phyloP scores from a whole-genome alignment of 2,797 vertebrate species.

The Ambastaia sidthimunki region DNA sequence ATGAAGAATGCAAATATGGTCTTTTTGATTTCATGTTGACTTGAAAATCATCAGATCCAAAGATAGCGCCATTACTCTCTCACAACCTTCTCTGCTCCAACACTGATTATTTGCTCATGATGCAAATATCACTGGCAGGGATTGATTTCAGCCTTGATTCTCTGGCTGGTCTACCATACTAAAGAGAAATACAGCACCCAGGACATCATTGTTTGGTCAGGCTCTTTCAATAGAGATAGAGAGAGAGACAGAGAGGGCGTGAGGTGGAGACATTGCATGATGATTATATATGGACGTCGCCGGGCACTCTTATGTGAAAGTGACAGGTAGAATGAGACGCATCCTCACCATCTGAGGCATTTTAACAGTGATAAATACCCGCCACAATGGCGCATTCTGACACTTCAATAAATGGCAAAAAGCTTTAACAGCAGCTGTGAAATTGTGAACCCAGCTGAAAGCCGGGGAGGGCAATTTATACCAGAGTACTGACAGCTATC shows the following conservation, averaged over 20 bases:
- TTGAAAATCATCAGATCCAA: not conserved
- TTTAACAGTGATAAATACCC: constrained; percentile 61
- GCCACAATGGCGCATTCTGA: constrained; percentile 55
- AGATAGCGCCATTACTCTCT: not conserved
- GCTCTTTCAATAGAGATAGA: constrained; percentile 6
- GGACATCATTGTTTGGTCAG: constrained; percentile 31
- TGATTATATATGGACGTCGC: constrained; percentile 6
- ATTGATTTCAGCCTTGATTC: constrained; percentile 7
- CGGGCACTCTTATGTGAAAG: constrained; percentile 27
- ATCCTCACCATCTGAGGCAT: constrained; percentile 50
- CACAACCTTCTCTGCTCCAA: not conserved
- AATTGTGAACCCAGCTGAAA: constrained; percentile 46
- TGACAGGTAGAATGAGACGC: constrained; percentile 52
- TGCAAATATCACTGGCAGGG: constrained; percentile 8
- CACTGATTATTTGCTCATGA: constrained; percentile 10
- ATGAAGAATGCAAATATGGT: not conserved
- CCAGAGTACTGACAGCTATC: constrained; percentile 50
- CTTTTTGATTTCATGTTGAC: not conserved
- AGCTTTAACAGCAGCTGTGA: constrained; percentile 52
- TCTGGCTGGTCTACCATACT: not conserved
- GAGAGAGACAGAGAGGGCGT: not conserved
- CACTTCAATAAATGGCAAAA: constrained; percentile 59
- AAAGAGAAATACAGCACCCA: constrained; percentile 17
- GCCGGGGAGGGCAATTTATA: constrained; percentile 51
- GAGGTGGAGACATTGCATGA: not conserved